These are phyloP conservation scores for Bilobella aurantiaca DNA, from an alignment of 1,140 invertebrate genomes.

Conservation along the genomic window DNA sequence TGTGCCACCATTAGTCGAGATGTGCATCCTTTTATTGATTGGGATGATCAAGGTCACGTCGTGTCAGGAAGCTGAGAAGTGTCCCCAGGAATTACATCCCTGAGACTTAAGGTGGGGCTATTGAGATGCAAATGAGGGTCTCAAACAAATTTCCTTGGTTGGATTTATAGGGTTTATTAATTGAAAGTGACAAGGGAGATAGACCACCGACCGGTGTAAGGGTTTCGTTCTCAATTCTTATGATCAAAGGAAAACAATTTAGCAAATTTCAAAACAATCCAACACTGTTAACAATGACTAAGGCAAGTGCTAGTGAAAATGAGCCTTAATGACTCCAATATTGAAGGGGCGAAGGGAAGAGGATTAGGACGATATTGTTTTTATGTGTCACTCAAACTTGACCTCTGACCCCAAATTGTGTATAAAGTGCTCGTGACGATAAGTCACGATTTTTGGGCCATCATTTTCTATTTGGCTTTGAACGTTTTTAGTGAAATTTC, in stretches of 20 bases:
- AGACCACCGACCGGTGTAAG: neutral
- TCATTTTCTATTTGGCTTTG: too few relatives aligned
- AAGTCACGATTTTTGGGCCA: neutral
- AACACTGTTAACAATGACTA: neutral
- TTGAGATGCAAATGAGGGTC: neutral
- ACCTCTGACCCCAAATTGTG: neutral
- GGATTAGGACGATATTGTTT: neutral
- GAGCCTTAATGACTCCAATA: too few relatives aligned
- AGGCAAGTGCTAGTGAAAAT: neutral
- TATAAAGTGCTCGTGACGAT: neutral
- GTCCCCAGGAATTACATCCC: neutral
- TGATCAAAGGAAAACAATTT: neutral
- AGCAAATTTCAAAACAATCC: too few relatives aligned
- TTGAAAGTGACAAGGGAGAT: neutral
- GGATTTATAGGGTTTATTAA: neutral
- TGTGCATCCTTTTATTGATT: slow-evolving; percentile 3
- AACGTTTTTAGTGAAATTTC: neutral
- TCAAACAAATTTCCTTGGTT: neutral
- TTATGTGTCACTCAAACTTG: neutral
- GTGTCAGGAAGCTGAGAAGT: neutral
- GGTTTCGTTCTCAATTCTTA: neutral
- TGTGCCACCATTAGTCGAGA: neutral
- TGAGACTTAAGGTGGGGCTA: neutral
- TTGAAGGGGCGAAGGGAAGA: too few relatives aligned
- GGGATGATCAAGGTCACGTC: neutral